These are phyloP conservation scores for Clarias laeviceps DNA, from an alignment of 2,797 vertebrate genomes.

Conservation along the genomic window DNA sequence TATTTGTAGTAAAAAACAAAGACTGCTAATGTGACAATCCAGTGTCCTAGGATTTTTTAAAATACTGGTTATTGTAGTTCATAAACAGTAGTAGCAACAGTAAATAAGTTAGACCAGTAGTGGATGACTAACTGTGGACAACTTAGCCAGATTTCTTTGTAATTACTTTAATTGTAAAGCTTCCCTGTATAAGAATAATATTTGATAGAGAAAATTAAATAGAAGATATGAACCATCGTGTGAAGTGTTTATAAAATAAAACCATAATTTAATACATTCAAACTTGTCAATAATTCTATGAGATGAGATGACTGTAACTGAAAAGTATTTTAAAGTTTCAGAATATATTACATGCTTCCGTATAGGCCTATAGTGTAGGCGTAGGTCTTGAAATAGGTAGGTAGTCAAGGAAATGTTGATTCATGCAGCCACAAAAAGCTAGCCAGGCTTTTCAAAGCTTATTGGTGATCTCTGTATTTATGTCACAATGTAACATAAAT, in stretches of 20 bases:
- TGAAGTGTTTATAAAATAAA: neutral
- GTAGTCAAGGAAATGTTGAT: neutral
- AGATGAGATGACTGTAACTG: neutral
- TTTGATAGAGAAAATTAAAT: neutral
- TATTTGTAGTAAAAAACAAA: neutral
- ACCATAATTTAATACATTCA: neutral
- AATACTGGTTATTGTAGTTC: neutral
- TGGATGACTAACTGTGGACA: neutral
- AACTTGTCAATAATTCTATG: neutral
- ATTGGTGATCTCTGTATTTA: neutral
- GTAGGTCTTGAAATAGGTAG: constrained; percentile 1
- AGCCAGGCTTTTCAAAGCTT: constrained; percentile 4
- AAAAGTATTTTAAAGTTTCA: neutral
- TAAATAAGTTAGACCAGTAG: constrained; percentile 8
- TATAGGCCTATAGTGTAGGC: neutral
- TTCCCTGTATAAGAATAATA: neutral
- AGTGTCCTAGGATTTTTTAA: neutral
- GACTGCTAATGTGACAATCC: neutral
- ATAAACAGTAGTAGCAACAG: neutral
- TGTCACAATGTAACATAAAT: neutral
- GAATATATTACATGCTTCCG: neutral
- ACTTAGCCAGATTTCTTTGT: neutral
- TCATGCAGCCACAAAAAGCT: neutral
- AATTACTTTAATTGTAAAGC: neutral
- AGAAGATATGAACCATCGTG: neutral